These are phyloP conservation scores for Drosophila tani DNA, from an alignment of 1,140 invertebrate species.

Conservation along the genomic window DNA sequence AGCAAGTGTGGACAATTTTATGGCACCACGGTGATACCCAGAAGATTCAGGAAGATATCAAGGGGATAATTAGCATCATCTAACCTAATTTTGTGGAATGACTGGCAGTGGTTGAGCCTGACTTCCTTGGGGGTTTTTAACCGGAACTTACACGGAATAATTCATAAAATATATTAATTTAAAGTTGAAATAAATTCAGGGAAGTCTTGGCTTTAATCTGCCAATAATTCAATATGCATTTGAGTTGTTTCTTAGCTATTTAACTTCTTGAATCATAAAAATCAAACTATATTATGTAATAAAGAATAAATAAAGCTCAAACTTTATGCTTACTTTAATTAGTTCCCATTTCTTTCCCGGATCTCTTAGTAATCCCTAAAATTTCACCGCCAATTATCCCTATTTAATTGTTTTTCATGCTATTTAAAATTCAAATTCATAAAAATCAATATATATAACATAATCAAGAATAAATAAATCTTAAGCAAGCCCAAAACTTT, in stretches of 20 bases:
- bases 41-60: conserved; percentile 9
- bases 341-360: no score
- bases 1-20: conserved; percentile 19
- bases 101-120: no score
- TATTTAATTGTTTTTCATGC: background rate
- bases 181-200: background rate
- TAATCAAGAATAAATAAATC: no score
- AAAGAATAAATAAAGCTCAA: no score
- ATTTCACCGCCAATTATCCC: no score
- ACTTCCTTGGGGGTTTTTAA: background rate
- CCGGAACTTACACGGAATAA: background rate
- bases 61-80: background rate
- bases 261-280: no score
- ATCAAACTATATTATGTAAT: no score
- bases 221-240: no score
- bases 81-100: background rate
- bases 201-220: background rate
- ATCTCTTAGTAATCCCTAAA: no score
- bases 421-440: no score
- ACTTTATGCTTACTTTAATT: no score
- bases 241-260: background rate
- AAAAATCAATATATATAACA: no score
- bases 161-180: background rate
- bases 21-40: background rate
- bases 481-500: background rate